Conservation (phyloP, 2,797 vertebrate species). For the Peromyscus attwateri region DNA sequence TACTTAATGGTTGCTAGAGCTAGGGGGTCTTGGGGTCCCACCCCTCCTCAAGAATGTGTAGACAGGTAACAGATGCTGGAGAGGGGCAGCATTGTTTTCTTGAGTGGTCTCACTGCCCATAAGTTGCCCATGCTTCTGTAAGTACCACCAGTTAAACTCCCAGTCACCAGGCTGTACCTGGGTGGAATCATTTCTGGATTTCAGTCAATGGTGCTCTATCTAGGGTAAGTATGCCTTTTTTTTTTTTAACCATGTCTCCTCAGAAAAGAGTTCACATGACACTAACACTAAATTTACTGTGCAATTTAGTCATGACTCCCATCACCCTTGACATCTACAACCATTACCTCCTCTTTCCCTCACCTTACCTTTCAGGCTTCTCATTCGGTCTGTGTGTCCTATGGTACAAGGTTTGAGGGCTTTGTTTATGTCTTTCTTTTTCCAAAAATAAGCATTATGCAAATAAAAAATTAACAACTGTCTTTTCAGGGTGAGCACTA, state of each 20-base stretch:
- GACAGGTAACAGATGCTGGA: not conserved
- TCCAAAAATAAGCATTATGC: not conserved
- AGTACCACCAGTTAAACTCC: not conserved
- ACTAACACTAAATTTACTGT: not conserved
- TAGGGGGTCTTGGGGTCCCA: not conserved
- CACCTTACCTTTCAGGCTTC: not conserved
- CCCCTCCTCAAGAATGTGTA: not conserved
- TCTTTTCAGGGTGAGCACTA: constrained; percentile 24
- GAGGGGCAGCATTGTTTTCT: not conserved
- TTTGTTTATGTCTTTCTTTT: constrained; percentile 1
- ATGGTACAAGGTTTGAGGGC: not conserved
- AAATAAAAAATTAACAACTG: constrained; percentile 32
- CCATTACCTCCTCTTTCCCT: not conserved
- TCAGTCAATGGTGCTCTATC: not conserved
- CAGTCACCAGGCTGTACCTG: not conserved
- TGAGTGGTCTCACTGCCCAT: not conserved
- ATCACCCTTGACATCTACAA: constrained; percentile 3
- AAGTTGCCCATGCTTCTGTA: not conserved
- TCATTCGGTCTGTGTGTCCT: not conserved
- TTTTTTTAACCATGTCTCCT: not conserved
- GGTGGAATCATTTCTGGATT: not conserved
- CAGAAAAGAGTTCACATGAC: not conserved
- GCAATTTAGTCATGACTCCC: not conserved
- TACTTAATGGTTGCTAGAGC: not conserved
- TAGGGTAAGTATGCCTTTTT: not conserved